Evolutionary conservation across 2,113 vertebrate species (phyloP).

Genomic region (Oxygymnocypris stewartii): DNA sequence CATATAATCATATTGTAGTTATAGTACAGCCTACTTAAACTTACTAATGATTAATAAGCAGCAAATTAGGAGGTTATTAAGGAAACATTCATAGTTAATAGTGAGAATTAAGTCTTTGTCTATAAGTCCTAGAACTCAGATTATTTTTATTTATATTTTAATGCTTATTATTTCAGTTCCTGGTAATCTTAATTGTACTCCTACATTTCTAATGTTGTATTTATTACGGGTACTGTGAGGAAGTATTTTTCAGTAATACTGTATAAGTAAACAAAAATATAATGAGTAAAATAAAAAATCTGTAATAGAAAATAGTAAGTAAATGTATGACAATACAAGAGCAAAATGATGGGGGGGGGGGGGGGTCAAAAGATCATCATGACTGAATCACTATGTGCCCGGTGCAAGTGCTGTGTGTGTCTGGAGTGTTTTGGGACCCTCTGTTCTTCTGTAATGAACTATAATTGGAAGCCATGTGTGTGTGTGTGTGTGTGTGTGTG

Average conservation of each 20-base stretch:
- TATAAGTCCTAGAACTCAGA: too few species aligned
- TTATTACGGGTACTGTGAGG: neutral
- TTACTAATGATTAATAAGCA: neutral
- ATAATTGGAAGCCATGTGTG: conserved; percentile 21
- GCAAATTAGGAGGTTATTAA: neutral
- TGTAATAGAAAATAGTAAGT: neutral
- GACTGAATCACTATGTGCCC: neutral
- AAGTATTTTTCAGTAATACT: neutral
- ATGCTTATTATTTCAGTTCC: neutral
- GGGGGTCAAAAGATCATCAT: neutral
- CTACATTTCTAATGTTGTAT: neutral
- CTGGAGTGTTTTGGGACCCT: conserved; percentile 16
- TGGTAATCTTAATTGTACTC: neutral
- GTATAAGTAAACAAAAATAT: neutral
- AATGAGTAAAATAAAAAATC: too few species aligned
- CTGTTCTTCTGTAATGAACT: conserved; percentile 33
- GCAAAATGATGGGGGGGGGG: neutral
- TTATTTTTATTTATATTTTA: neutral
- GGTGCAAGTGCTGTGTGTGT: conserved; percentile 12
- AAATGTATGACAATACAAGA: neutral
- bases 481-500: conserved; percentile 14
- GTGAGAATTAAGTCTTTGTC: too few species aligned
- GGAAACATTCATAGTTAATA: neutral
- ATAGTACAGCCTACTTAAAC: too few species aligned
- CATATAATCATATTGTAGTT: neutral